Base-by-base conservation (phyloP, 2,888 invertebrate species). In the Caenorhabditis sp. region DNA sequence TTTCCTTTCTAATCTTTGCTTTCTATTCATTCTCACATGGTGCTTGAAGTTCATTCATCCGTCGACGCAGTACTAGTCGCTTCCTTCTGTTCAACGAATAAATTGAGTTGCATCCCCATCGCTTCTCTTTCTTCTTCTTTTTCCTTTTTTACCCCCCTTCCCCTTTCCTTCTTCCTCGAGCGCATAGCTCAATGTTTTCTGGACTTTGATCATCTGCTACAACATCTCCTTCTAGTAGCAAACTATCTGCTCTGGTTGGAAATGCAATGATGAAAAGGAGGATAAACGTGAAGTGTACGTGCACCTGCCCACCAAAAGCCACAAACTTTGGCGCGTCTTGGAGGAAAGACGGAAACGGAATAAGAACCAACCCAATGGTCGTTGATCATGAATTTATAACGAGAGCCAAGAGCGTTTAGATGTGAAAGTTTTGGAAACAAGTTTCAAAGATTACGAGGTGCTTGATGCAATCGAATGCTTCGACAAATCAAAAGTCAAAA, bases 221-320 rank as follows among this genome's bases (percentile, higher is more conserved):
- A n/a, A 17, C 46, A 39, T 30, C n/a, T n/a, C n/a, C n/a, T n/a
- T n/a, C n/a, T n/a, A 32, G 50, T 70, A 53, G 59, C 50, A 35
- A 70, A 53, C 45, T 59, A 59, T 70, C 70, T 70, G 59, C 59
- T 70, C 59, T 45, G 32, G n/a, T n/a, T n/a, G n/a, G n/a, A n/a
- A n/a, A n/a, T n/a, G n/a, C n/a, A n/a, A n/a, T n/a, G n/a, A n/a
- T n/a, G n/a, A n/a, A n/a, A n/a, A n/a, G n/a, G n/a, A n/a, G n/a
- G 24, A 68, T 43, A 22, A 32, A 63, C 32, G 2, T n/a, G 43
- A 20, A 41, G 27, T 24, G 53, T 63, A 46, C 24, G 27, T 65
- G 65, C 65, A 65, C 65, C 65, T 65, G 65, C 65, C 55, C 45
- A 65, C 65, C 65, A 65, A 65, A 65, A 55, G 65, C 65, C 65